Base-by-base conservation (phyloP, 2,113 vertebrate genomes). In the Neoarius graeffei region DNA sequence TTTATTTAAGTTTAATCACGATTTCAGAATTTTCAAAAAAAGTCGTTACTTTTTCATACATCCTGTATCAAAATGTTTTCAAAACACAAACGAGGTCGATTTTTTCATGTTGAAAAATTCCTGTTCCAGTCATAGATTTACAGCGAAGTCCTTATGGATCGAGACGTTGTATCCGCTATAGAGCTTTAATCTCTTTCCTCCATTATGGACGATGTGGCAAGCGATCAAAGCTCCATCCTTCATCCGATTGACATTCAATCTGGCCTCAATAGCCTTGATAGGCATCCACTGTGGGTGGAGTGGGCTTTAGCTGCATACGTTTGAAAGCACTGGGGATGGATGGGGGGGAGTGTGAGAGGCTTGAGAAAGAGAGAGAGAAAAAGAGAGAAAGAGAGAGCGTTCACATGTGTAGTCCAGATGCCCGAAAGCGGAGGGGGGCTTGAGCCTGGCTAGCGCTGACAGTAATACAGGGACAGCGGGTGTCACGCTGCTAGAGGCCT, bases 361-460 rank as follows among this genome's bases (percentile, higher is more conserved):
- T 64, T 59, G 73, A 67, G 66, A 69, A 80, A 48, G 79, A 62
- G 83, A 42, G 87, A 69, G 42, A 50, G 67, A 42, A 50, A 74
- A 13, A 27, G 62, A 81, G 62, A 57, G 52, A 81, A n/a, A 71
- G 25, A n/a, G 77, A 67, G 93, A 94, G 94, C 94, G 94, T 94
- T 93, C 92, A 97, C 96, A 97, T 97, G 85, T 97, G 97, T 95
- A 94, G 89, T 86, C 96, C 97, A 97, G 97, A 97, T 97, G 97
- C 95, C 66, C 91, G 89, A 87, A 91, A 15, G 91, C 90, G 87
- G 92, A 91, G 64, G 90, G 85, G 91, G 91, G 85, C 94, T 94
- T 90, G 87, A 95, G 94, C 94, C 93, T 89, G 93, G 94, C 94
- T 95, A 94, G 92, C 95, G 93, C 94, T 96, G 95, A 96, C 95